A percentile compares a stretch with the other conserved stretches of the same genome.
These are phyloP conservation scores for Aptenodytes forsteri DNA, from an alignment of 2,113 vertebrate species.

Conservation along the genomic window DNA sequence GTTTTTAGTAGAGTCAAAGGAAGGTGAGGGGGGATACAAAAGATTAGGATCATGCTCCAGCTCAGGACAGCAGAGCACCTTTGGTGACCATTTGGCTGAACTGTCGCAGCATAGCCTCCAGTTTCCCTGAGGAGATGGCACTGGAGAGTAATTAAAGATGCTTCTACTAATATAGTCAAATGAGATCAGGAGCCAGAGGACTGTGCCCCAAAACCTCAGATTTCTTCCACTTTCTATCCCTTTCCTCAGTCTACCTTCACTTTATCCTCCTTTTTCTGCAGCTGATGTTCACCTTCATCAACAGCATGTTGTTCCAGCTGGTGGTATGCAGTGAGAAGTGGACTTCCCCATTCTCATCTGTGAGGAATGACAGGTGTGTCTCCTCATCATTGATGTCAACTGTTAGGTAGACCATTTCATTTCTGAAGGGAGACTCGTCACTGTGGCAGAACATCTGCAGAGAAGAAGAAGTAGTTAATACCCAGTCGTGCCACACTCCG, in stretches of 20 bases:
- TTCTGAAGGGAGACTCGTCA: neutral
- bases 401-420: constrained; percentile 33
- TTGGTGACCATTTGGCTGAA: neutral
- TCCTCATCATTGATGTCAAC: neutral
- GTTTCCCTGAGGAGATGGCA: neutral
- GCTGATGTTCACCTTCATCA: constrained; percentile 40
- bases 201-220: neutral
- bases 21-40: neutral
- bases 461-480: neutral
- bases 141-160: neutral
- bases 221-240: neutral
- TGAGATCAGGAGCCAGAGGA: neutral
- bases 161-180: neutral
- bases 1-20: neutral
- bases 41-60: neutral
- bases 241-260: neutral
- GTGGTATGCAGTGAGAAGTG: constrained; percentile 57
- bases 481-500: neutral
- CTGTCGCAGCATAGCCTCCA: neutral
- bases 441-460: constrained; percentile 9
- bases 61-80: neutral
- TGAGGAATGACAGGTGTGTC: neutral
- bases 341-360: constrained; percentile 41
- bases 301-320: neutral
- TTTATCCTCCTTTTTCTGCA: neutral